These are phyloP conservation scores for Ptychochromis oligacanthus DNA, from an alignment of 2,113 vertebrate species.

Conservation along the genomic window DNA sequence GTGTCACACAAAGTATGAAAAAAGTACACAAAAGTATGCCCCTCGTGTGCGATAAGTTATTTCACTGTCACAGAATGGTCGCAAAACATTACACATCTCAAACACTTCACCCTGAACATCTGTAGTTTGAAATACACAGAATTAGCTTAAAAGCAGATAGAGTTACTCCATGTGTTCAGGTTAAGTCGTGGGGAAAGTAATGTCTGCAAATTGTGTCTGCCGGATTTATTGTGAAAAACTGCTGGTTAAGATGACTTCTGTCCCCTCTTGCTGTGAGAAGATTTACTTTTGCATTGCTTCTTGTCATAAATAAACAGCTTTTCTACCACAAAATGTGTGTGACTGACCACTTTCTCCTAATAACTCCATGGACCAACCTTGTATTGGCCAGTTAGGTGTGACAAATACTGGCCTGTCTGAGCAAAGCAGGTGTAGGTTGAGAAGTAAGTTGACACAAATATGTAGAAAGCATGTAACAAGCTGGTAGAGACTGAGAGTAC, in stretches of 20 bases:
- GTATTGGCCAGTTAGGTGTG: neutral
- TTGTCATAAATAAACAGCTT: too few relatives aligned
- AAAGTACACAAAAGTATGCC: too few relatives aligned
- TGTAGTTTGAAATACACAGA: neutral
- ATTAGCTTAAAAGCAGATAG: too few relatives aligned
- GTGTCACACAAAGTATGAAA: too few relatives aligned
- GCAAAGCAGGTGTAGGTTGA: neutral
- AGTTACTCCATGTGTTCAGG: too few relatives aligned
- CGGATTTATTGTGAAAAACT: neutral
- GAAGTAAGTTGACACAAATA: neutral
- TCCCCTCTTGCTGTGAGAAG: neutral
- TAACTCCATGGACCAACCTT: too few relatives aligned
- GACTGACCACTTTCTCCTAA: neutral
- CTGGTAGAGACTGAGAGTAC: neutral
- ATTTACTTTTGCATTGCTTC: neutral
- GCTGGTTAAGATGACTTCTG: neutral
- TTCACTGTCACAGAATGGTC: accelerated
- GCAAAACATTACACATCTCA: neutral
- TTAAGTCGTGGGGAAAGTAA: too few relatives aligned
- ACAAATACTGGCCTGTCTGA: neutral
- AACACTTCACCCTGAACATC: neutral
- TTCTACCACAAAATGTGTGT: neutral
- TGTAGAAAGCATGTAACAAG: neutral
- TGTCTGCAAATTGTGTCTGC: neutral
- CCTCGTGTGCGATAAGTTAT: neutral